A percentile compares a stretch with the other conserved stretches of the same genome.
Conservation (phyloP, 2,797 vertebrate species). For the Halcyon leucocephala region DNA sequence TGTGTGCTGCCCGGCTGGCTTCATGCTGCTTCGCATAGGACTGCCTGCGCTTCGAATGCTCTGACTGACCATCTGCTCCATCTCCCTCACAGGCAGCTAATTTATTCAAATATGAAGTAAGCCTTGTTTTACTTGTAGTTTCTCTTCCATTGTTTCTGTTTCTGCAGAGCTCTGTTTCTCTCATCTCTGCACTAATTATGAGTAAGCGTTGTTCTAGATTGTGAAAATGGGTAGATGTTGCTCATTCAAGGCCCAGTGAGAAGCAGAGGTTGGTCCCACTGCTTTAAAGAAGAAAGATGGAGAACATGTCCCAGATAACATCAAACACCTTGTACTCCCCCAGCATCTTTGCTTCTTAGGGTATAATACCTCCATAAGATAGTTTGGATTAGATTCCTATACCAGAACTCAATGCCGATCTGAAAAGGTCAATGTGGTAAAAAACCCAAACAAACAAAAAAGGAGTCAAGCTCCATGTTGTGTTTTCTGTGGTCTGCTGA, state of each 20-base stretch:
- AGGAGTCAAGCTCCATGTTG: not conserved
- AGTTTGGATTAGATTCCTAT: not conserved
- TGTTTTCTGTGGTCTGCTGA: not conserved
- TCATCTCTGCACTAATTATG: not conserved
- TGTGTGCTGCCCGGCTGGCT: not conserved
- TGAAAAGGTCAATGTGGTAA: not conserved
- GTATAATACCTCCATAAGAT: not conserved
- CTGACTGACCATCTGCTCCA: not conserved
- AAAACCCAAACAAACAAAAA: not conserved
- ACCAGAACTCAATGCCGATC: not conserved
- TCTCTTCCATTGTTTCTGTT: not conserved
- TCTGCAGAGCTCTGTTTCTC: not conserved
- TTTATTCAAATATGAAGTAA: conserved; percentile 42
- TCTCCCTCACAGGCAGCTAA: not conserved
- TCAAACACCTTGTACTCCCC: not conserved
- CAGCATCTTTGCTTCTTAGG: not conserved
- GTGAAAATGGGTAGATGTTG: not conserved
- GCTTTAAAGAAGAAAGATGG: not conserved
- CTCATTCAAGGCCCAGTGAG: not conserved
- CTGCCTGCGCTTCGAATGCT: not conserved
- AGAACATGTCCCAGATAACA: not conserved
- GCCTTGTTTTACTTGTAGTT: not conserved
- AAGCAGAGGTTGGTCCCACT: not conserved
- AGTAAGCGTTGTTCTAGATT: not conserved
- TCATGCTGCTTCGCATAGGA: not conserved